Base-by-base conservation (phyloP, 2,888 invertebrate species). In the Lissonota sp. region DNA sequence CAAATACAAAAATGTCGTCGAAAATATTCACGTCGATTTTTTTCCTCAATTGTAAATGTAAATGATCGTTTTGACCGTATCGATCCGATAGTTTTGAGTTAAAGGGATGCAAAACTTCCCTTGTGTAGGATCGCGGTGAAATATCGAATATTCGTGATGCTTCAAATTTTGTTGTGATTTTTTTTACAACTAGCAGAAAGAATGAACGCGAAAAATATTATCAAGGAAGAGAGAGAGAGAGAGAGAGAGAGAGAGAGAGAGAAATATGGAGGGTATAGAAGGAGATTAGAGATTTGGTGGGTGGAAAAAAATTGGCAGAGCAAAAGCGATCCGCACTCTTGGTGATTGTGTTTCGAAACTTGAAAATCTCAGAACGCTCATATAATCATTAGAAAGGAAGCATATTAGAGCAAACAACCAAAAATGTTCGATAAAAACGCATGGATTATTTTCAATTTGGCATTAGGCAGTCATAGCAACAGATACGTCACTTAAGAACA, bases 391-490 rank as follows among this genome's bases (percentile, higher is more conserved):
- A 26, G 26, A 51, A 51, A 51, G 63, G 14, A 12, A 73, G 44
- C 8, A 16, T 12, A 16, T 12, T 10, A 55, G 64, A 8, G 55
- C 3, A 55, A 55, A 55, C 7, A 55, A 44, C 44, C 44, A 16
- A 55, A 55, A 14, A 60, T 64, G 72, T 71, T 79, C 53, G 49
- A 69, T 64, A 51, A 64, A 63, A 71, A 63, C 71, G 66, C 69
- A 72, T 44, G 67, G 63, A 80, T 84, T 83, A 66, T 79, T 84
- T 60, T 84, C 67, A 89, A 88, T 91, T 91, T 91, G 91, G 91
- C 91, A 90, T 90, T 90, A 88, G 90, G 90, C 91, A 91, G 91
- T 91, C 90, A 82, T 82, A 74, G 88, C 88, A 86, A 89, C 88
- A 73, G 69, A 40, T 76, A 83, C 78, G 84, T 79, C 79, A 78